A percentile compares a stretch with the other conserved stretches of the same genome.
Evolutionary conservation across 2,888 invertebrate genomes (phyloP).

Genomic region (Ophonus ardosiacus): DNA sequence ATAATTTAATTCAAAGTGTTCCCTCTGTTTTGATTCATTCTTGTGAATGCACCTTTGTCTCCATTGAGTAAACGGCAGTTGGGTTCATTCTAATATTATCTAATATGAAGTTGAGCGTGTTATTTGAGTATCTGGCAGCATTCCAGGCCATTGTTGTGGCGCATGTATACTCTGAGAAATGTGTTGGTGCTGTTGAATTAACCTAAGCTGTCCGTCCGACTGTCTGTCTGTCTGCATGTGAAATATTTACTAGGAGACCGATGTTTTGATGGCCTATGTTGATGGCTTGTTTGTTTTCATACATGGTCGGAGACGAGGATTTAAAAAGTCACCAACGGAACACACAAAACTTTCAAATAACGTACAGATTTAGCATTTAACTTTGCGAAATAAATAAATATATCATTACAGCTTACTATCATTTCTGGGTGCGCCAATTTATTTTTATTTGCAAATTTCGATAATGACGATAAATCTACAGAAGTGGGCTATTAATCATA

Average conservation of each 20-base stretch:
- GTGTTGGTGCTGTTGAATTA: conserved; percentile 43
- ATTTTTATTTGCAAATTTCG: too few relatives aligned
- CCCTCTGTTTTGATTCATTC: neutral
- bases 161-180: conserved; percentile 9
- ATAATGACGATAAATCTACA: too few relatives aligned
- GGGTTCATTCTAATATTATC: conserved; percentile 18
- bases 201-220: conserved; percentile 36
- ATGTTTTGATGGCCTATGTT: conserved; percentile 53
- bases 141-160: conserved; percentile 29
- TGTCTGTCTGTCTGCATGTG: conserved; percentile 34
- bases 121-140: conserved; percentile 12
- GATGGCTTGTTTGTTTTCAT: conserved; percentile 52
- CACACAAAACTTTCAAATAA: neutral
- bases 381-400: too few relatives aligned
- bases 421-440: too few relatives aligned
- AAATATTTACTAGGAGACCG: conserved; percentile 57
- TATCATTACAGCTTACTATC: too few relatives aligned
- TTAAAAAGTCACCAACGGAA: neutral
- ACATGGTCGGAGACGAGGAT: conserved; percentile 13
- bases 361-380: too few relatives aligned
- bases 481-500: too few relatives aligned
- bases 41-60: neutral
- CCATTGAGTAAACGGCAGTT: conserved; percentile 26
- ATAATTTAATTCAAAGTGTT: too few relatives aligned
- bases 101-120: conserved; percentile 25